Evolutionary conservation across 2,888 invertebrate genomes (phyloP).

Genomic region (Crepidodera aurea): DNA sequence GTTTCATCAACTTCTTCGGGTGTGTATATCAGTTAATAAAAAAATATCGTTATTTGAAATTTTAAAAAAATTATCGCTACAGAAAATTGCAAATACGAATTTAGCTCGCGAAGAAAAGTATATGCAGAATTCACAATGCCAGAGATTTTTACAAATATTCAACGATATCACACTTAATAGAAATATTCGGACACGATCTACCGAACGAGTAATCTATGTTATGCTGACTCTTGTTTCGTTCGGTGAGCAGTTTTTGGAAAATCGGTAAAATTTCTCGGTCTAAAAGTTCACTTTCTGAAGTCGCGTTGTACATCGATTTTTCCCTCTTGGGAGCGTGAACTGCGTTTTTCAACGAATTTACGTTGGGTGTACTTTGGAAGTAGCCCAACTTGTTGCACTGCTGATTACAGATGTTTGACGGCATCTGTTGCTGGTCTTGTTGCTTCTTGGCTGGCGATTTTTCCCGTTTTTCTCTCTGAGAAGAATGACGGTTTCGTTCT

Average conservation of each 20-base stretch:
- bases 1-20: too few species aligned
- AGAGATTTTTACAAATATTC: slow-evolving; percentile 93
- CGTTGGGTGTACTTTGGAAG: slow-evolving; percentile 70
- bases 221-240: slow-evolving; percentile 75
- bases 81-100: too few species aligned
- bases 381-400: slow-evolving; percentile 63
- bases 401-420: slow-evolving; percentile 55
- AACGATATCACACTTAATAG: slow-evolving; percentile 94
- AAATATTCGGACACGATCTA: slow-evolving; percentile 92
- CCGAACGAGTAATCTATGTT: slow-evolving; percentile 77
- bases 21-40: too few species aligned
- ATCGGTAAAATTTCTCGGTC: slow-evolving; percentile 87
- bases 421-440: slow-evolving; percentile 41
- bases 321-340: slow-evolving; percentile 51
- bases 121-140: too few species aligned
- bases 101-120: too few species aligned
- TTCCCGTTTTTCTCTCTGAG: slow-evolving; percentile 52
- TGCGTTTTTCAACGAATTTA: slow-evolving; percentile 56
- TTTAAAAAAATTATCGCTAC: too few species aligned
- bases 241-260: slow-evolving; percentile 89
- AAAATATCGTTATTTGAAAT: too few species aligned
- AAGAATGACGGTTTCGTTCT: slow-evolving; percentile 56
- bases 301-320: slow-evolving; percentile 71
- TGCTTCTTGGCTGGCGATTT: slow-evolving; percentile 51
- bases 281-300: slow-evolving; percentile 83